Evolutionary conservation across 2,113 vertebrate genomes (phyloP), one percentile per base, ranked within the genome.

Genomic region (Probosciger aterrimus): DNA sequence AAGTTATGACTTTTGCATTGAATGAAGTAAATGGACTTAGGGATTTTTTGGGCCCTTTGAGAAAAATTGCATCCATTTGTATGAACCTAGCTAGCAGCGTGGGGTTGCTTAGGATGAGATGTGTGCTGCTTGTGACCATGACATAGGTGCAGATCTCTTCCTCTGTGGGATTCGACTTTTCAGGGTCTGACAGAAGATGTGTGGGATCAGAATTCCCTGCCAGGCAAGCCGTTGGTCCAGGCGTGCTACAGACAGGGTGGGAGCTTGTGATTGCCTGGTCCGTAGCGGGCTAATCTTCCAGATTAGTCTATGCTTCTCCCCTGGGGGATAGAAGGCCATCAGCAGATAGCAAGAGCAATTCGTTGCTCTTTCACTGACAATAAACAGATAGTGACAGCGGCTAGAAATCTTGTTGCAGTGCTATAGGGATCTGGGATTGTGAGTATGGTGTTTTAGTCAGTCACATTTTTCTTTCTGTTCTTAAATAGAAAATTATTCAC

Each of bases 211-310:
- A 93, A 97, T 96, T 93, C 85, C 87, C 90, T 92, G 87, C 95
- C 82, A 91, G 94, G 87, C 89, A 90, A 95, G 49, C 57, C 6
- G 7, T 82, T 92, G 94, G 91, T 95, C 88, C 81, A 93, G 67
- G 76, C 1, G 1, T 71, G 64, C 53, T 74, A 39, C 76, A 88
- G 87, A 49, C 69, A 82, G 86, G 52, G 37, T 90, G 70, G 78
- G 70, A 94, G 83, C 27, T 79, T 69, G 46, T 84, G 90, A 95
- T 95, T 92, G 95, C 67, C 78, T 95, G 93, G 85, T 97, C 77
- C 6, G 1, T 24, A 93, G 90, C 80, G 91, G 90, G 76, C 87
- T 97, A 96, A 97, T 97, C 96, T 97, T 95, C 68, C 85, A 91
- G 91, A 95, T 97, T 96, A 96, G 85, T 90, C 93, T 82, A 1